phyloP scores from a whole-genome alignment of 2,113 vertebrate species.

The Aspiorhynchus laticeps region DNA sequence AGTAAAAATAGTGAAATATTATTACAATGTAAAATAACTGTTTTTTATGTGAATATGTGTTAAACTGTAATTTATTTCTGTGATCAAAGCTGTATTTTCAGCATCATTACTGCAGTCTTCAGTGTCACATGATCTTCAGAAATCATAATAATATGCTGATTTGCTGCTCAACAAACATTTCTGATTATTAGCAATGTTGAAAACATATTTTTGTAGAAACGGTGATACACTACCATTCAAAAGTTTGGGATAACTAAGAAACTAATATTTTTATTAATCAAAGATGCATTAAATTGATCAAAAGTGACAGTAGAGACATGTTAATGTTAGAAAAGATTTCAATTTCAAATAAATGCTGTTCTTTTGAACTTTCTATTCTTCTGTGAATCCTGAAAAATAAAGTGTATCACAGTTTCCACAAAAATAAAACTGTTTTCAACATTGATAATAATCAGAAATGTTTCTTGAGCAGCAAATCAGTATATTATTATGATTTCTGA shows the following conservation, averaged over 20 bases:
- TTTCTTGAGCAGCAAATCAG: too few relatives aligned
- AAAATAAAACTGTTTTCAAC: too few relatives aligned
- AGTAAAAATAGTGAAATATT: background rate
- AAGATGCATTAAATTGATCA: too few relatives aligned
- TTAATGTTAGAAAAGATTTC: background rate
- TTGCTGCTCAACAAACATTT: too few relatives aligned
- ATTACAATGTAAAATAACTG: background rate
- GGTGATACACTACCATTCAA: background rate
- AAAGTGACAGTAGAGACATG: background rate
- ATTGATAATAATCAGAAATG: background rate
- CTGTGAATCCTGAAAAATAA: too few relatives aligned
- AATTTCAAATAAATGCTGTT: too few relatives aligned
- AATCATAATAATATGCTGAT: too few relatives aligned
- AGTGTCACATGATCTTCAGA: background rate
- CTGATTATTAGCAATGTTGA: too few relatives aligned
- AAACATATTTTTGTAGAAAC: too few relatives aligned
- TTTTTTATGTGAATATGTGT: background rate
- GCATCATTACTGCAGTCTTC: background rate
- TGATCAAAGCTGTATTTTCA: background rate
- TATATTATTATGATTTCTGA: background rate
- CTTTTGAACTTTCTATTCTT: too few relatives aligned
- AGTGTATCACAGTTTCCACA: too few relatives aligned
- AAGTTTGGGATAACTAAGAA: background rate
- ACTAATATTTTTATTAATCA: background rate
- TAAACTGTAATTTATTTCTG: background rate